Percentiles rank a stretch among this genome's conserved stretches.
Conservation (phyloP, 64 coral and sea anemone genomes). For the Stichodactyla mertensii region DNA sequence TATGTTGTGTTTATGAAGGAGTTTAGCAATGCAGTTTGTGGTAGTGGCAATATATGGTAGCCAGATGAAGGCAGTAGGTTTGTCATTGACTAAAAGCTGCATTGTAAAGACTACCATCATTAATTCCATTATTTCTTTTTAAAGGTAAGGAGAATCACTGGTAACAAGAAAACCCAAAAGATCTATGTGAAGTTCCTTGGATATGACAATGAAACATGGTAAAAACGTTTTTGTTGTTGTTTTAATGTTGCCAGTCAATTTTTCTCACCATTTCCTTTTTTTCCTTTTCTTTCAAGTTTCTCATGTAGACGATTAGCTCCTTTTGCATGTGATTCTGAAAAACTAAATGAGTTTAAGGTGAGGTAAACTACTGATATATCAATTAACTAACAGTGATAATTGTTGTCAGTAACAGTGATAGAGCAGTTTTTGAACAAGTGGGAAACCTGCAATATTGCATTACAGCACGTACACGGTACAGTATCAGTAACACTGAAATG, state of each 20-base stretch:
- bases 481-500: no score
- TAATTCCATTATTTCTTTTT: not conserved
- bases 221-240: not conserved
- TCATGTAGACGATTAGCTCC: constrained; percentile 24
- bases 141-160: constrained; percentile 31
- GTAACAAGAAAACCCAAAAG: constrained; percentile 23
- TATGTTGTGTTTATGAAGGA: no score
- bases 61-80: no score
- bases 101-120: no score
- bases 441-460: no score
- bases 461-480: no score
- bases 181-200: constrained; percentile 40
- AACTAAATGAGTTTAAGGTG: constrained; percentile 24
- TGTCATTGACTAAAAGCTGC: not conserved
- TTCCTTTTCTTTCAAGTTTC: constrained; percentile 1
- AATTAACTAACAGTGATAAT: not conserved
- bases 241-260: no score
- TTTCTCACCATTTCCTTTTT: no score
- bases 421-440: no score
- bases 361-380: not conserved
- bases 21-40: no score
- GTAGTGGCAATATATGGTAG: no score
- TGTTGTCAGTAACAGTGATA: not conserved
- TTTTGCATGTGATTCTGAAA: constrained; percentile 33
- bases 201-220: constrained; percentile 6